Evolutionary conservation across 2,797 vertebrate species (phyloP).

Genomic region (Enteromius trimaculatus): DNA sequence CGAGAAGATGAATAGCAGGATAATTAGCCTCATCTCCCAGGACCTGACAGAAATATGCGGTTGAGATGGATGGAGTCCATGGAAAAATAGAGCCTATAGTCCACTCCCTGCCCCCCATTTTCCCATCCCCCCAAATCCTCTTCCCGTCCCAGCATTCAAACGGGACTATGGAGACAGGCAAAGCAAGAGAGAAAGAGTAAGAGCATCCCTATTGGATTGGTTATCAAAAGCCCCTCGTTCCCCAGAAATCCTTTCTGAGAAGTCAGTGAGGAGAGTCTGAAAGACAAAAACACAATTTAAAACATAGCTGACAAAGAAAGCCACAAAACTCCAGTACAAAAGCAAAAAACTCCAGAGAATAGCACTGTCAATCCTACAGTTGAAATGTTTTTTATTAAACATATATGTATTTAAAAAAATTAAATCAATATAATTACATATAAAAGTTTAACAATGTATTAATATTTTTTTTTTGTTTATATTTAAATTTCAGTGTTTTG

Average conservation of each 20-base stretch:
- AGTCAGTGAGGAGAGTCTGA: conserved; percentile 12
- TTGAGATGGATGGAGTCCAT: conserved; percentile 61
- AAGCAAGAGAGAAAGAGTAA: conserved; percentile 30
- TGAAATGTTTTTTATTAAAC: not conserved
- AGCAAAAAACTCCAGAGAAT: not conserved
- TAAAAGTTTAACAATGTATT: not conserved
- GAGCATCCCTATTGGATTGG: conserved; percentile 52
- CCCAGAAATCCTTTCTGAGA: conserved; percentile 42
- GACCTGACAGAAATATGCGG: conserved; percentile 65
- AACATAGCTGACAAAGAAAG: conserved; percentile 27
- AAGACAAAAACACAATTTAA: conserved; percentile 5
- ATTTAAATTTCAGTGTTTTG: not conserved
- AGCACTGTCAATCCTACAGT: too few relatives aligned
- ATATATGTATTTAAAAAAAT: not conserved
- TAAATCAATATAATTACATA: not conserved
- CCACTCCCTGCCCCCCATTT: conserved; percentile 53
- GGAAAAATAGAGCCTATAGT: conserved; percentile 55
- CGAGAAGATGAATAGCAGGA: conserved; percentile 61
- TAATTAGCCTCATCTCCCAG: conserved; percentile 65
- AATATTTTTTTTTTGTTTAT: not conserved
- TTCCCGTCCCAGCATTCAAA: conserved; percentile 56
- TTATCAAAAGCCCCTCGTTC: conserved; percentile 45
- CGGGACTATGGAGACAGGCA: conserved; percentile 27
- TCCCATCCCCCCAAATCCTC: conserved; percentile 52
- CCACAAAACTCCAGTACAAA: not conserved